Evolutionary conservation across 2,797 vertebrate genomes (phyloP).

Genomic region (Anguilla obscura): DNA sequence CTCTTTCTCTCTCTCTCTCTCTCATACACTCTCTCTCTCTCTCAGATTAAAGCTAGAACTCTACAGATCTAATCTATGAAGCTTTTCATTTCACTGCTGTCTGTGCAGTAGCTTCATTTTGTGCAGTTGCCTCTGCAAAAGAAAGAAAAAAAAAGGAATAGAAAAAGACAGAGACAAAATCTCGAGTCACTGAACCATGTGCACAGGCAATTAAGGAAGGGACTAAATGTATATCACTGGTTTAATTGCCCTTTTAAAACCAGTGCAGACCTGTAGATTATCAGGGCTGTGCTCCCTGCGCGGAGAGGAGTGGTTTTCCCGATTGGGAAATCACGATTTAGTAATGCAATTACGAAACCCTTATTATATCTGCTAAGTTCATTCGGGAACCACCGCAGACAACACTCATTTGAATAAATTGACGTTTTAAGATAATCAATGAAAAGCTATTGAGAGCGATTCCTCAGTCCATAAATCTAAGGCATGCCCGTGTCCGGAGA

Average conservation of each 20-base stretch:
- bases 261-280: not conserved
- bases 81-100: not conserved
- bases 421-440: not conserved
- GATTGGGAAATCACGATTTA: constrained; percentile 14
- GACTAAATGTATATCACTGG: not conserved
- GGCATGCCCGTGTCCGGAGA: not conserved
- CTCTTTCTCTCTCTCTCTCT: not conserved
- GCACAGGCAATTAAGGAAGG: not conserved
- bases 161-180: not conserved
- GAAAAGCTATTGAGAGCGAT: not conserved
- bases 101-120: not conserved
- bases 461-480: not conserved
- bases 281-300: not conserved
- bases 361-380: not conserved
- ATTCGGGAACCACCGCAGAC: not conserved
- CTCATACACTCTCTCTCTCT: not conserved
- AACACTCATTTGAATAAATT: not conserved
- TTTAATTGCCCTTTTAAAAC: constrained; percentile 5
- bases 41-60: not conserved
- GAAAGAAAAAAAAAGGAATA: not conserved
- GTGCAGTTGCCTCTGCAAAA: constrained; percentile 1
- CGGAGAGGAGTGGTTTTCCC: not conserved
- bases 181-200: not conserved
- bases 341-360: constrained; percentile 6
- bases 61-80: constrained; percentile 15